Base-by-base conservation (phyloP, 2,113 vertebrate genomes). In the Ctenodactylus gundi region DNA sequence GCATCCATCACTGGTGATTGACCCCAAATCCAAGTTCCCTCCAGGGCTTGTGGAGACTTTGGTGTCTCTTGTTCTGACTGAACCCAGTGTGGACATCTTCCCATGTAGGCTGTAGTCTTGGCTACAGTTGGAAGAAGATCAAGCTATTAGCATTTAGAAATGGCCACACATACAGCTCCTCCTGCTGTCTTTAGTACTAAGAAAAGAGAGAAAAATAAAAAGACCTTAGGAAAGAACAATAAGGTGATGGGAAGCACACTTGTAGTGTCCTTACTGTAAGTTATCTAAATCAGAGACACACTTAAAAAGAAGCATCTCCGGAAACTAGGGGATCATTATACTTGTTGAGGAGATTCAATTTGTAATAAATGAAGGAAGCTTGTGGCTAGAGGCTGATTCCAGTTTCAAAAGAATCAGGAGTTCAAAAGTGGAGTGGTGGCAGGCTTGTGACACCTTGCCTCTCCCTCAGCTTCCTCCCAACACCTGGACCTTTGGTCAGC, bases 1-100 rank as follows among this genome's bases (percentile, higher is more conserved):
- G 41, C 23, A 3, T 3, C 31, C 7, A 25, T 67, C 51, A 1
- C 31, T n/a, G 9, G 4, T 44, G 44, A 31, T 20, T 0, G 7
- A 25, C 36, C 36, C 29, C 25, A 14, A 75, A 1, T 27, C 7
- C 62, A 51, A 18, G 25, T 46, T 15, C 41, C 27, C 21, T 44
- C 46, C 29, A 44, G 27, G 46, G 23, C 76, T 85, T 20, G 34
- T 29, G 49, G 13, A 36, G 62, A 8, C 5, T 4, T 21, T 18
- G 14, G 6, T 46, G 58, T 49, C 51, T 4, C 68, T 20, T 57
- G 13, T 34, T 7, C 70, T 76, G 58, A 7, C 4, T 34, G 18
- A 39, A 8, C 31, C 14, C 8, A 6, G 21, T 25, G 65, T 7
- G 25, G 39, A 39, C 58, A 34, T 53, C 27, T 36, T 29, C n/a